Percentiles rank a stretch among this genome's conserved stretches.
Conservation (phyloP, 2,113 vertebrate species). For the Terrapene triunguis region DNA sequence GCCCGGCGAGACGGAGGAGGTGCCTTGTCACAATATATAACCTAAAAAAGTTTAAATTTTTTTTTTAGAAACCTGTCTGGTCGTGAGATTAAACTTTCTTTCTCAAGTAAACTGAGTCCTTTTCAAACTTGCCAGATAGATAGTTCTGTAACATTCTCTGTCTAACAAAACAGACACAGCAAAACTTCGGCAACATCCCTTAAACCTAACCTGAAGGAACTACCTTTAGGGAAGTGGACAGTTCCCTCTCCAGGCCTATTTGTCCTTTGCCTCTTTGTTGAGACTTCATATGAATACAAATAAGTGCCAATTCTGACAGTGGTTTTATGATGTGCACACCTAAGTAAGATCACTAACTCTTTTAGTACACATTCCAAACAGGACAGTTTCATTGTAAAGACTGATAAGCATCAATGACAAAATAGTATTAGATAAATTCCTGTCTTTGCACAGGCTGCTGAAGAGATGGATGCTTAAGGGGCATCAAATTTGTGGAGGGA, state of each 20-base stretch:
- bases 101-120: neutral
- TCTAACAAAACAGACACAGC: neutral
- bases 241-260: neutral
- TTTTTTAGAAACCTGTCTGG: too few species aligned
- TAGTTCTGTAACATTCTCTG: neutral
- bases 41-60: too few species aligned
- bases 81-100: neutral
- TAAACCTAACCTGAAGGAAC: neutral
- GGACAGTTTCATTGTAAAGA: neutral
- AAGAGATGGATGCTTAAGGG: neutral
- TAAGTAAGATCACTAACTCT: neutral
- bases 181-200: neutral
- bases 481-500: neutral
- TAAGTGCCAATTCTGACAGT: neutral
- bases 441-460: neutral
- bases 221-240: neutral
- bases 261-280: neutral
- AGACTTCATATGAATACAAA: neutral
- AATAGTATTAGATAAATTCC: neutral
- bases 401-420: neutral
- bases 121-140: neutral
- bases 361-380: neutral
- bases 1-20: too few species aligned
- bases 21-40: too few species aligned
- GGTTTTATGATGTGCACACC: neutral